These are phyloP conservation scores for Willowsia nigromaculata DNA, from an alignment of 2,888 invertebrate species.

Conservation along the genomic window DNA sequence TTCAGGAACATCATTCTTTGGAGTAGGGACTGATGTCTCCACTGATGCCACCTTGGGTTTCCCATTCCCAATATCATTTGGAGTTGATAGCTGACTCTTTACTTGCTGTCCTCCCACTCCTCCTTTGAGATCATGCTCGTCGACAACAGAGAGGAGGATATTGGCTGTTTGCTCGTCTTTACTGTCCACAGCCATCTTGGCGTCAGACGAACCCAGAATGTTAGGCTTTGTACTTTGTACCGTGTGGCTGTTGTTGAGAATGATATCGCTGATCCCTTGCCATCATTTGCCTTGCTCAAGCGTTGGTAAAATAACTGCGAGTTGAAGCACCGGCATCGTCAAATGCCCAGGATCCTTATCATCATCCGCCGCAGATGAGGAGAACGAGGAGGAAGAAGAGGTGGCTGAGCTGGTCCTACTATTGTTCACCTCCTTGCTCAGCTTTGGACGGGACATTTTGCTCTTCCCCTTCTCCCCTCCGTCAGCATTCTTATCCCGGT, in stretches of 20 bases:
- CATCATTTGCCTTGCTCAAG: no score
- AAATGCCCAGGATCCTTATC: conserved; percentile 28
- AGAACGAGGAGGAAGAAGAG: neutral
- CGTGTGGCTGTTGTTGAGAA: neutral
- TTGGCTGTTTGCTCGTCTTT: neutral
- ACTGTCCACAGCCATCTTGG: no score
- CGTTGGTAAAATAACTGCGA: conserved; percentile 36
- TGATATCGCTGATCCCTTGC: no score
- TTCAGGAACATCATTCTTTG: no score
- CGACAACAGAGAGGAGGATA: neutral
- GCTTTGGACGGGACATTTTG: conserved; percentile 75
- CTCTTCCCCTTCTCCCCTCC: neutral
- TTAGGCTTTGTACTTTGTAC: neutral
- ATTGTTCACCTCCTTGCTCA: conserved; percentile 62
- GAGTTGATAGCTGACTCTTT: no score
- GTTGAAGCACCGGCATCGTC: conserved; percentile 54
- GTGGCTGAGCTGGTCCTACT: neutral
- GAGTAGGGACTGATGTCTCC: no score
- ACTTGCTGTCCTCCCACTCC: neutral
- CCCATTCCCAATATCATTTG: no score
- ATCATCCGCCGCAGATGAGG: neutral
- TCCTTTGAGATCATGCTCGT: neutral
- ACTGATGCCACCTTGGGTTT: no score
- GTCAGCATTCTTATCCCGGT: conserved; percentile 59
- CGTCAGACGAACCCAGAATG: no score